Conservation (phyloP, 1,140 invertebrate species). For the Drosophila nebulosa region DNA sequence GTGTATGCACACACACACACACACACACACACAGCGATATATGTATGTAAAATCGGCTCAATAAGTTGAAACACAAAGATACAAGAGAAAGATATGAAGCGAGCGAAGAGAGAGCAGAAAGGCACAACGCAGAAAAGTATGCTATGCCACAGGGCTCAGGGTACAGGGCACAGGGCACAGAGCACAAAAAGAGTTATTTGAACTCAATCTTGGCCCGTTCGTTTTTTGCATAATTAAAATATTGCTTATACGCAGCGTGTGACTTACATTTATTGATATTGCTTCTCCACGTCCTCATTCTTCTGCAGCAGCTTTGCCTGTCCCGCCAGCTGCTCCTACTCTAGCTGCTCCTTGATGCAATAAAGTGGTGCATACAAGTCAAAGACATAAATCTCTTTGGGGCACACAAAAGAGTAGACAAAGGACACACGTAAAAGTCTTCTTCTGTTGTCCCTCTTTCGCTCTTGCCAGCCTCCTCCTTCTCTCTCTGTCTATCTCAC, state of each 20-base stretch:
- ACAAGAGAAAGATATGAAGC: background rate
- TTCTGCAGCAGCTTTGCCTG: background rate
- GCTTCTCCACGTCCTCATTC: background rate
- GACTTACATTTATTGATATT: slow-evolving; percentile 51
- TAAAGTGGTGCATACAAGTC: slow-evolving; percentile 12
- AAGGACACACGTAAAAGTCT: background rate
- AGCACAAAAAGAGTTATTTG: slow-evolving; percentile 22
- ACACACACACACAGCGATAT: background rate
- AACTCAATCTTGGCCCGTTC: background rate
- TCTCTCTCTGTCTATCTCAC: background rate
- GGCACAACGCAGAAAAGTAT: slow-evolving; percentile 19
- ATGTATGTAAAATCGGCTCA: slow-evolving; percentile 13
- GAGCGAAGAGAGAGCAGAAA: background rate
- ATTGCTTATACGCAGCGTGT: slow-evolving; percentile 52
- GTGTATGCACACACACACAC: background rate
- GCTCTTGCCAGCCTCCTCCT: too few relatives aligned
- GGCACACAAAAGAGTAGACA: slow-evolving; percentile 1
- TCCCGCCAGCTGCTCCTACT: slow-evolving; percentile 14
- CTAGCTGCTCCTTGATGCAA: slow-evolving; percentile 18
- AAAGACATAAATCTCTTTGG: slow-evolving; percentile 4
- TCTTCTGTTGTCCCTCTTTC: background rate
- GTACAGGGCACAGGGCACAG: slow-evolving; percentile 1
- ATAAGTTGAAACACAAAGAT: slow-evolving; percentile 27
- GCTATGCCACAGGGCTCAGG: slow-evolving; percentile 3
- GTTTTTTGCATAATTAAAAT: slow-evolving; percentile 46